phyloP scores from a whole-genome alignment of 2,797 vertebrate genomes.

The Chloroceryle amazona region DNA sequence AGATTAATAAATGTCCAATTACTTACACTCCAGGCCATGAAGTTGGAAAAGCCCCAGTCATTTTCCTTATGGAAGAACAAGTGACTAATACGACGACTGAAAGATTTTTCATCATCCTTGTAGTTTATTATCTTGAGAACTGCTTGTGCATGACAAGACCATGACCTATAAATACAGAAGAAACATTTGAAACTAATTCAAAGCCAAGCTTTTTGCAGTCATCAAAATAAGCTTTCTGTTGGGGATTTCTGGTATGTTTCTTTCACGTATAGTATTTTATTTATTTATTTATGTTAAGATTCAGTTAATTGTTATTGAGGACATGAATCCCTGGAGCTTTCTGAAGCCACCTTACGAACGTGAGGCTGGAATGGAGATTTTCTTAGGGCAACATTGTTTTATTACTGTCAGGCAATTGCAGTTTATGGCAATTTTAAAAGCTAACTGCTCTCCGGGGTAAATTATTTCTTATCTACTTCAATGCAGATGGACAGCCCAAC shows the following conservation, averaged over 20 bases:
- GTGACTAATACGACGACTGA: slow-evolving; percentile 98
- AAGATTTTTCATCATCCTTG: slow-evolving; percentile 99
- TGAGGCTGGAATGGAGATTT: neutral
- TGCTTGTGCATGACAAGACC: slow-evolving; percentile 99
- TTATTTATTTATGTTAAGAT: neutral
- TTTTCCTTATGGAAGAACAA: slow-evolving; percentile 99
- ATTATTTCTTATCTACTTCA: neutral
- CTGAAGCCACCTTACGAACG: neutral
- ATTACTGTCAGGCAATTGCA: neutral
- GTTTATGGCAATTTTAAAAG: neutral
- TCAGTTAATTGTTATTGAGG: neutral
- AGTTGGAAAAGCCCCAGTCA: slow-evolving; percentile 99
- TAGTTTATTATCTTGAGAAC: slow-evolving; percentile 99
- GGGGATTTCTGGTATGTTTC: neutral
- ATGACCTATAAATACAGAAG: slow-evolving; percentile 87
- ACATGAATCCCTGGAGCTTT: neutral
- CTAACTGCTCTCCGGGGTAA: neutral
- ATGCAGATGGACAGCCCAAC: neutral
- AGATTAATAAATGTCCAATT: neutral
- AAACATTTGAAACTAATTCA: slow-evolving; percentile 5
- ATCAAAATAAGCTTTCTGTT: neutral
- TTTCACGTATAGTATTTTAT: neutral
- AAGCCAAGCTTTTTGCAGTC: neutral
- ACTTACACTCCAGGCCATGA: slow-evolving; percentile 99
- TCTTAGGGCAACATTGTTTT: neutral